Base-by-base conservation (phyloP, 2,113 vertebrate species). In the Daphoenositta chrysoptera region DNA sequence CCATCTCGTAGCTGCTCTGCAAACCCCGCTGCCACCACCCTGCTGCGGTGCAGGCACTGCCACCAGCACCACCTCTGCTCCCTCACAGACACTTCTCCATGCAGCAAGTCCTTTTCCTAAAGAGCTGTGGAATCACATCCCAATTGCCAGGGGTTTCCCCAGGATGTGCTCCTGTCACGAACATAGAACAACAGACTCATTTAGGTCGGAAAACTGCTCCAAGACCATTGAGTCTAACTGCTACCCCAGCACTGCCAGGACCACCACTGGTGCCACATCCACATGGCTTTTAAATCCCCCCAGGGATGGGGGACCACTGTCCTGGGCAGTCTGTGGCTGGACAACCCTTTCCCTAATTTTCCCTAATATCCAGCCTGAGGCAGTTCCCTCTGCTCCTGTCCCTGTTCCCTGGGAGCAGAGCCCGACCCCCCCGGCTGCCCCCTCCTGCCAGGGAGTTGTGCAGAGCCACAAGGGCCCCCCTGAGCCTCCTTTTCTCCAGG, bases 1-100 rank as follows among this genome's bases (percentile, higher is more conserved):
- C 90, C 94, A 96, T 68, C 95, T 97, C 73, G 92, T 93, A 92
- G 94, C 87, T 94, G 92, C 78, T 91, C 85, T 57, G 73, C 90
- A 91, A 90, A 87, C 61, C 87, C 81, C 30, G 1, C 24, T 37
- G 39, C 86, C 78, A 63, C 42, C 24, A 15, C 12, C 37, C 64
- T 53, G 83, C 71, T 77, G 54, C 54, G 57, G 23, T 3, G 18
- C 51, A 44, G 64, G 18, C 33, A 13, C 26, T 64, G 47, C 40
- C 57, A 31, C n/a, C 69, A 22, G 27, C 18, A 27, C 20, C 47
- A 35, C n/a, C 53, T 51, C 75, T 27, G 3, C 37, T 82, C 39
- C 64, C 6, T 71, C 27, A 35, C 4, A 4, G 23, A 35, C 15
- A 8, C 31, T 51, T 13, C 27, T 65, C n/a, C 63, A 15, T 21